phyloP scores from a whole-genome alignment of 2,113 vertebrate species.

The Prionailurus bengalensis region DNA sequence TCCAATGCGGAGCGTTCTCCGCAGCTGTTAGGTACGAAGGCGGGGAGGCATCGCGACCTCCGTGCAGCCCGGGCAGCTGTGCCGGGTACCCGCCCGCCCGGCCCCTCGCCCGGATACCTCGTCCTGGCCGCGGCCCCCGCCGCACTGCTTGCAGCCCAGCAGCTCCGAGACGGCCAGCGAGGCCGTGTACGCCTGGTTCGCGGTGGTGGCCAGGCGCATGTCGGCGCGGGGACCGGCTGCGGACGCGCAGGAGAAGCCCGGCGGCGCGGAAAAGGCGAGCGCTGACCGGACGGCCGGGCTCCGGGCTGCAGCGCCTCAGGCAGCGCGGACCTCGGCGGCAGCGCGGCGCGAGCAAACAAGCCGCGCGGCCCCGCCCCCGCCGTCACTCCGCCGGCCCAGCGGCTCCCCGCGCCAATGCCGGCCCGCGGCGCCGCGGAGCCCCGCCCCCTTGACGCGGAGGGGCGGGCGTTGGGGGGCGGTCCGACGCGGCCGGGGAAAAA shows the following conservation, averaged over 20 bases:
- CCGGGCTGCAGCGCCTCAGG: background rate
- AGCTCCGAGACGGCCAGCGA: conserved; percentile 76
- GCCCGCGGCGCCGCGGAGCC: background rate
- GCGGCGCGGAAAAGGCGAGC: background rate
- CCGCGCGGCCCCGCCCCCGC: conserved; percentile 12
- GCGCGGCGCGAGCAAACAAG: conserved; percentile 16
- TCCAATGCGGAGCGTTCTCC: background rate
- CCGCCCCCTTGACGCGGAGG: background rate
- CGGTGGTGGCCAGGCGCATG: conserved; percentile 80
- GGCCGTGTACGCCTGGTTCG: conserved; percentile 74
- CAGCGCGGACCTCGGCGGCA: background rate
- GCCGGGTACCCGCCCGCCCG: background rate
- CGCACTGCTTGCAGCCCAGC: conserved; percentile 70
- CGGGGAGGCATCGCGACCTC: background rate
- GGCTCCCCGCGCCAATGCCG: conserved; percentile 22
- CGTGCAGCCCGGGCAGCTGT: background rate
- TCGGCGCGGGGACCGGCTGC: background rate
- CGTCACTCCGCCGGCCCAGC: conserved; percentile 31
- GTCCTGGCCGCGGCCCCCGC: conserved; percentile 57
- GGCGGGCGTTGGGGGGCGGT: background rate
- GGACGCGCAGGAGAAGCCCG: background rate
- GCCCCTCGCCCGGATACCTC: conserved; percentile 64
- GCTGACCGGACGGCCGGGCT: background rate
- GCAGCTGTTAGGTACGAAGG: background rate
- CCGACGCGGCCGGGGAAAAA: background rate